Base-by-base conservation (phyloP, 37 sponge, comb jelly and placozoan genomes). In the Beroe ovata region DNA sequence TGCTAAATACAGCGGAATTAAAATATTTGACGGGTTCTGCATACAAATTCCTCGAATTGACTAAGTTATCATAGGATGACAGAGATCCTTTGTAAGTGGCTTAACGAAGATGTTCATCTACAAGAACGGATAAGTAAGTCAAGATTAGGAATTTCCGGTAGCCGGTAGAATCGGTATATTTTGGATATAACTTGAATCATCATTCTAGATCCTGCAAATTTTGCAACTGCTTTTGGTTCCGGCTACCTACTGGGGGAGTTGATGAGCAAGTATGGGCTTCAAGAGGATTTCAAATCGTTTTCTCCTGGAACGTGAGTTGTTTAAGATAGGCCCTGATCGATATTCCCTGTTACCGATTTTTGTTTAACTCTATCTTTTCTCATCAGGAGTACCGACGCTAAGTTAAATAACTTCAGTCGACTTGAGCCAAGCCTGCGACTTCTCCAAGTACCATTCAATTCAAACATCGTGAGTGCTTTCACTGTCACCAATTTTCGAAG, bases 51-150 rank as follows among this genome's bases (percentile, higher is more conserved):
- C n/a, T n/a, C n/a, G n/a, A n/a, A n/a, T n/a, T n/a, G n/a, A 47
- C 11, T 47, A 47, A 47, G 6, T 11, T 16, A 47, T 47, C 11
- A 11, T 37, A 66, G 69, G 36, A 96, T 96, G 97, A 94, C 97
- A 11, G 97, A 94, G 3, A 95, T 96, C 29, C 92, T 96, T 69
- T 96, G 97, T 69, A 90, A 90, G 18, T 96, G 97, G 97, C 71
- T 96, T 8, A 96, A 95, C 88, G 91, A 96, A 14, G 94, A 96
- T 20, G 77, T 95, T 0, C n/a, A 61, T 23, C 28, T 91, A 4
- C 92, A 88, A 0, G 64, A 90, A 3, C 62, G 60, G 39, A 92
- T 95, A 11, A 63, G 95, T 95, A 71, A 95, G 93, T 90, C 4
- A 62, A 6, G n/a, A n/a, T n/a, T n/a, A n/a, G n/a, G n/a, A n/a